Conservation (phyloP, 30 jellyfish, hydroid and myxozoan species). For the Haliclystus octoradiatus region DNA sequence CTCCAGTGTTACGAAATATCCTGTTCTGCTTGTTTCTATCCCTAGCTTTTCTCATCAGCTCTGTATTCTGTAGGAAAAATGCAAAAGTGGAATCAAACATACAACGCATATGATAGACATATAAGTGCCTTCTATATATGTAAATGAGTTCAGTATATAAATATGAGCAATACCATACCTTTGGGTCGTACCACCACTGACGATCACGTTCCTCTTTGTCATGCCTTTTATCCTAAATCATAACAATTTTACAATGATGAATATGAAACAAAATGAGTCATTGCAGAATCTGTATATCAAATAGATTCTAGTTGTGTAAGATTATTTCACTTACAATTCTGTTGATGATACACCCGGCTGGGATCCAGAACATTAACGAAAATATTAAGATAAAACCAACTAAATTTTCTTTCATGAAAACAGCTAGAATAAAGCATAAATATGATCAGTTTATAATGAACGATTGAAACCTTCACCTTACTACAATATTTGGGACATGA, state of each 20-base stretch:
- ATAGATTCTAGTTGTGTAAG: too few relatives aligned
- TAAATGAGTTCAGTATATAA: too few relatives aligned
- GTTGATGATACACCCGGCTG: constrained; percentile 74
- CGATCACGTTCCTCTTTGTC: constrained; percentile 17
- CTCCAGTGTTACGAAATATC: background rate
- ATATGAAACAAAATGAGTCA: too few relatives aligned
- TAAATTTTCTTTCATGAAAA: constrained; percentile 76
- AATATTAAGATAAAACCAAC: constrained; percentile 68
- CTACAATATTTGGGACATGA: too few relatives aligned
- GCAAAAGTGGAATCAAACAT: background rate
- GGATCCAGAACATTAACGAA: constrained; percentile 73
- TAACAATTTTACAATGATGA: background rate
- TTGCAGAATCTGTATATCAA: too few relatives aligned
- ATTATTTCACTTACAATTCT: constrained; percentile 21
- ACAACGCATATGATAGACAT: background rate
- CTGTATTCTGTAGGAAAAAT: background rate
- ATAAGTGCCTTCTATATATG: too few relatives aligned
- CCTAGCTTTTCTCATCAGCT: background rate
- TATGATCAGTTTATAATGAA: too few relatives aligned
- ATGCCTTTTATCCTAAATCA: constrained; percentile 31
- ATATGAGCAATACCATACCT: too few relatives aligned
- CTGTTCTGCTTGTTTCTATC: background rate
- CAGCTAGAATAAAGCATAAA: too few relatives aligned
- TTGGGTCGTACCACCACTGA: constrained; percentile 14
- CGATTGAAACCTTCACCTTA: too few relatives aligned